Evolutionary conservation across 2,113 vertebrate genomes (phyloP).

Genomic region (Hippoglossus stenolepis): DNA sequence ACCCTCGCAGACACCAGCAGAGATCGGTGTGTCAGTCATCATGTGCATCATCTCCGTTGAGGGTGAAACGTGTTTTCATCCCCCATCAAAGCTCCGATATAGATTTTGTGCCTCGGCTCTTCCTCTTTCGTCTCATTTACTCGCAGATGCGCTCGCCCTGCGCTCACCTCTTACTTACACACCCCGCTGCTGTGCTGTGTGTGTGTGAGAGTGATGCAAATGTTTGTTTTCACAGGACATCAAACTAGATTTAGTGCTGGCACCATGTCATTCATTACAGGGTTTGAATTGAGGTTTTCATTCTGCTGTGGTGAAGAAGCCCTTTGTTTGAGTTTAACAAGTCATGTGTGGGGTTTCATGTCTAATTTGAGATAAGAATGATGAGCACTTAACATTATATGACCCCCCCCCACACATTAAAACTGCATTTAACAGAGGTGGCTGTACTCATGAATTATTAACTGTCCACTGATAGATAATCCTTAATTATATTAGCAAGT

Average conservation of each 20-base stretch:
- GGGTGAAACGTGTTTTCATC: slow-evolving; percentile 22
- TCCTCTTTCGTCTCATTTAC: slow-evolving; percentile 49
- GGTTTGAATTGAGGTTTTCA: background rate
- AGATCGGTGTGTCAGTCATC: slow-evolving; percentile 65
- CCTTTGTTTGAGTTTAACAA: background rate
- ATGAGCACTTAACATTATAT: background rate
- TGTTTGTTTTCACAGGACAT: slow-evolving; percentile 23
- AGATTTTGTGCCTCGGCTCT: slow-evolving; percentile 13
- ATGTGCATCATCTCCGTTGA: slow-evolving; percentile 39
- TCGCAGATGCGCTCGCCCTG: slow-evolving; percentile 56
- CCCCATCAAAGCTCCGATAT: slow-evolving; percentile 27
- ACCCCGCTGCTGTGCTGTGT: slow-evolving; percentile 22
- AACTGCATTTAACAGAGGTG: slow-evolving; percentile 5
- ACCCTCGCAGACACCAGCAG: slow-evolving; percentile 55
- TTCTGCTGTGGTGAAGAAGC: background rate
- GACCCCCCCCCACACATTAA: background rate
- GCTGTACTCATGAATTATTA: slow-evolving; percentile 1
- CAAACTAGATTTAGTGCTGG: background rate
- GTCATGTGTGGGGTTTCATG: background rate
- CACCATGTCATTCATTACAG: background rate
- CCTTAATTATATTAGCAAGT: background rate
- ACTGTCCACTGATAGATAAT: background rate
- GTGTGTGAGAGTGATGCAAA: background rate
- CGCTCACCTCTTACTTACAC: slow-evolving; percentile 51
- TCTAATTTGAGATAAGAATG: slow-evolving; percentile 21